These are phyloP conservation scores for Emmelina monodactyla DNA, from an alignment of 2,888 invertebrate genomes.

Conservation along the genomic window DNA sequence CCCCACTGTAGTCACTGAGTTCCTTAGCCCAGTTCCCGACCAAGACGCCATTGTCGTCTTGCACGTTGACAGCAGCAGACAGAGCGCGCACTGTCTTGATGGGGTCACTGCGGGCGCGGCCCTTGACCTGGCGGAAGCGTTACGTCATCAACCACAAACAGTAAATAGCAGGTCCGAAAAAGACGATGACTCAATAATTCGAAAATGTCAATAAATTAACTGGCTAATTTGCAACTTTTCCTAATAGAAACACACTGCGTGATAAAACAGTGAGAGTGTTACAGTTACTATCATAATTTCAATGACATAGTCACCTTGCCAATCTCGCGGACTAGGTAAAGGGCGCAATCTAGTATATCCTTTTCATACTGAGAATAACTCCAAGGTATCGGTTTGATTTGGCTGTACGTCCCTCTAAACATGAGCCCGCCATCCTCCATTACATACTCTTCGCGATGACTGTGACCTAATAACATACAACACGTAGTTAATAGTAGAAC, in stretches of 20 bases:
- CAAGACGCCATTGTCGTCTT: slow-evolving; percentile 86
- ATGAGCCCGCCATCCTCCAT: slow-evolving; percentile 88
- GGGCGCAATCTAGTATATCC: slow-evolving; percentile 80
- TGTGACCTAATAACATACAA: slow-evolving; percentile 53
- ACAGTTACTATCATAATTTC: no score
- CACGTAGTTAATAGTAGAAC: no score
- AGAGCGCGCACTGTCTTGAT: slow-evolving; percentile 78
- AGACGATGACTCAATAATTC: no score
- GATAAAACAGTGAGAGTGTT: no score
- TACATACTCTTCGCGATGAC: slow-evolving; percentile 83
- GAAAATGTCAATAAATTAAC: no score
- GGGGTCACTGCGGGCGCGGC: slow-evolving; percentile 77
- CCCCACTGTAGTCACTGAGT: slow-evolving; percentile 83
- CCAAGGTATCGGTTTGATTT: slow-evolving; percentile 87
- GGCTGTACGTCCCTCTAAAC: slow-evolving; percentile 88
- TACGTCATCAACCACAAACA: no score
- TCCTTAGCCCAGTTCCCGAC: slow-evolving; percentile 89
- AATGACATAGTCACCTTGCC: slow-evolving; percentile 72
- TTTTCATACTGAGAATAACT: slow-evolving; percentile 90
- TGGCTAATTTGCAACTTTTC: no score
- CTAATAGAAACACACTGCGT: no score
- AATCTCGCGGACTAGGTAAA: slow-evolving; percentile 75
- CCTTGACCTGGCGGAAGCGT: slow-evolving; percentile 56
- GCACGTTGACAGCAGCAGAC: slow-evolving; percentile 88
- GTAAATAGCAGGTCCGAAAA: no score